Conservation (phyloP, 2,797 vertebrate genomes). For the Helarctos malayanus region DNA sequence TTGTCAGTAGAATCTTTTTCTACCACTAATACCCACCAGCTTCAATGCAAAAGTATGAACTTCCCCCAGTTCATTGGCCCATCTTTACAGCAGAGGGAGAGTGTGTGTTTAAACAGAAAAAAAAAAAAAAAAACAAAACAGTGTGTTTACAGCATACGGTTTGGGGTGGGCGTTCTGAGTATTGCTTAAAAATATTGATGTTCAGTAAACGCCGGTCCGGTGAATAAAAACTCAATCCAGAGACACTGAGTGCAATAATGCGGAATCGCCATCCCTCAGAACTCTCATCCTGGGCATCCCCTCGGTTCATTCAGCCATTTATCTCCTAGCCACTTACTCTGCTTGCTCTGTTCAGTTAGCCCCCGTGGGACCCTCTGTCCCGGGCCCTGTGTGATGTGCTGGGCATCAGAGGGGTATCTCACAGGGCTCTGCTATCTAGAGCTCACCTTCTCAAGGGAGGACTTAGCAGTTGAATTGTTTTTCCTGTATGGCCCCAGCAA, state of each 20-base stretch:
- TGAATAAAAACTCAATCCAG: neutral
- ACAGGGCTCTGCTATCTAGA: neutral
- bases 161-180: slow-evolving; percentile 1
- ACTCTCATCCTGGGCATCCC: too few relatives aligned
- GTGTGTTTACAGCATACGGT: slow-evolving; percentile 34
- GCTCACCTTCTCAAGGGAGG: neutral
- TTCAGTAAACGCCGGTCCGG: neutral
- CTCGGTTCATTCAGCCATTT: neutral
- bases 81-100: neutral
- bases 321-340: neutral
- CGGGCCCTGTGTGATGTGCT: neutral
- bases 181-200: slow-evolving; percentile 27
- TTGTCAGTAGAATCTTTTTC: neutral
- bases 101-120: neutral
- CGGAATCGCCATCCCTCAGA: too few relatives aligned
- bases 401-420: neutral
- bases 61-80: neutral
- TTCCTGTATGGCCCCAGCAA: fast-evolving
- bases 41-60: neutral
- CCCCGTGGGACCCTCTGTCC: neutral
- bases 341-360: neutral
- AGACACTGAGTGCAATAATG: neutral
- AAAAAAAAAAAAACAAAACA: neutral
- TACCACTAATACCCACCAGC: neutral
- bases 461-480: neutral